These are phyloP conservation scores for Ptychochromis oligacanthus DNA, from an alignment of 2,113 vertebrate genomes.

Conservation along the genomic window DNA sequence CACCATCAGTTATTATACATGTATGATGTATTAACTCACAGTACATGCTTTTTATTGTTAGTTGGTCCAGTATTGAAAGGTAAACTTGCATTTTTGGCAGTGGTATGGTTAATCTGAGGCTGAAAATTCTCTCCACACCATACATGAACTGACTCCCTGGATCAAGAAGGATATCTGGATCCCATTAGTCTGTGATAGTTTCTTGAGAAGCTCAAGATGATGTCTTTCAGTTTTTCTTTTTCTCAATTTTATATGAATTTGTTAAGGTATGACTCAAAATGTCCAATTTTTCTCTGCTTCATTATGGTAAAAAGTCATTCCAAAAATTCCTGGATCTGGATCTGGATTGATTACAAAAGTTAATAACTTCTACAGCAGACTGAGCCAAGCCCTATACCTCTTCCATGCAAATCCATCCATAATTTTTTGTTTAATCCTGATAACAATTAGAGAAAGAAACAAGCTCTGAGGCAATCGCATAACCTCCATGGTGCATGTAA, in stretches of 20 bases:
- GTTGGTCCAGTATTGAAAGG: fast-evolving
- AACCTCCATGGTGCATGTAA: not conserved
- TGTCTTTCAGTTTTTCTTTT: not conserved
- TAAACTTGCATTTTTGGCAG: fast-evolving
- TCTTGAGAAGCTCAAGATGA: not conserved
- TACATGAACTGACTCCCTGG: no score
- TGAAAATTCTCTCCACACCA: not conserved
- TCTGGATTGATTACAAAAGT: not conserved
- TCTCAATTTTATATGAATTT: not conserved
- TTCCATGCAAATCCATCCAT: not conserved
- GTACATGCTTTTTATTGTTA: not conserved
- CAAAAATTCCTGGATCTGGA: not conserved
- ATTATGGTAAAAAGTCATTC: not conserved
- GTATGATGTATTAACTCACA: not conserved
- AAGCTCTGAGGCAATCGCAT: not conserved
- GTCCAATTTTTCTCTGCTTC: not conserved
- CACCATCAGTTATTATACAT: fast-evolving
- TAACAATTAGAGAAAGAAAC: not conserved
- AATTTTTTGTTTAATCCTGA: not conserved
- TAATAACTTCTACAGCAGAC: fast-evolving
- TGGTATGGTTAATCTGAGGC: not conserved
- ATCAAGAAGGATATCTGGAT: not conserved
- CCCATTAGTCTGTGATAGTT: not conserved
- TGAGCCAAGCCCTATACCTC: not conserved
- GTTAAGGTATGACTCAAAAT: not conserved